Conservation (phyloP, 2,797 vertebrate genomes). For the Lacerta bilineata region DNA sequence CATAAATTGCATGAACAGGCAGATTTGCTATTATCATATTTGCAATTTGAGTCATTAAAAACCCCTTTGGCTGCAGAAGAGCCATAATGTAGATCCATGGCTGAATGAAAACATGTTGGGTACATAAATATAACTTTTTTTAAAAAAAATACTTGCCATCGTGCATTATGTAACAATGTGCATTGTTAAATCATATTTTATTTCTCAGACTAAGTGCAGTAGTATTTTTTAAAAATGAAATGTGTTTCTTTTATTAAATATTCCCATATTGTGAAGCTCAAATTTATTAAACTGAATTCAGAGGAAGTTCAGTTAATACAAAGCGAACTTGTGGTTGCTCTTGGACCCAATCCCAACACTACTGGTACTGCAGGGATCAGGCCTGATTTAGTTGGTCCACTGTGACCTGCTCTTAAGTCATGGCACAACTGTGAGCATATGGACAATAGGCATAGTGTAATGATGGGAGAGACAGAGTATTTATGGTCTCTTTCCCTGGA, state of each 20-base stretch:
- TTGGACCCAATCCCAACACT: not conserved
- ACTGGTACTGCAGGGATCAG: not conserved
- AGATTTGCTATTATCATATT: conserved; percentile 14
- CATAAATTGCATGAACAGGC: conserved; percentile 17
- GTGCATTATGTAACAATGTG: conserved; percentile 12
- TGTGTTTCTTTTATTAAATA: not conserved
- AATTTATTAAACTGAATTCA: not conserved
- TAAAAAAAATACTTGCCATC: not conserved
- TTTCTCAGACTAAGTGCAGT: conserved; percentile 3
- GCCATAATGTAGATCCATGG: conserved; percentile 12
- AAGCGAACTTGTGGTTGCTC: not conserved
- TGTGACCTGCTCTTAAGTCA: not conserved
- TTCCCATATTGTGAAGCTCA: not conserved
- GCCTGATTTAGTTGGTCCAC: not conserved
- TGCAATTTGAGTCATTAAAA: conserved; percentile 36
- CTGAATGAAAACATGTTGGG: conserved; percentile 30
- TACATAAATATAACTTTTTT: conserved; percentile 20
- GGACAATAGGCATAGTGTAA: no score
- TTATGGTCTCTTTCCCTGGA: not conserved
- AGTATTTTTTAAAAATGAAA: conserved; percentile 7
- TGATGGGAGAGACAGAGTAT: not conserved
- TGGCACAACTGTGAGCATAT: not conserved
- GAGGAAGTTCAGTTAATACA: not conserved
- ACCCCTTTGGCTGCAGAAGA: conserved; percentile 10
- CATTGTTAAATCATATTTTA: conserved; percentile 14